A percentile compares a stretch with the other conserved stretches of the same genome.
Conservation (phyloP, 1,140 invertebrate genomes). For the Choristoneura fumiferana region DNA sequence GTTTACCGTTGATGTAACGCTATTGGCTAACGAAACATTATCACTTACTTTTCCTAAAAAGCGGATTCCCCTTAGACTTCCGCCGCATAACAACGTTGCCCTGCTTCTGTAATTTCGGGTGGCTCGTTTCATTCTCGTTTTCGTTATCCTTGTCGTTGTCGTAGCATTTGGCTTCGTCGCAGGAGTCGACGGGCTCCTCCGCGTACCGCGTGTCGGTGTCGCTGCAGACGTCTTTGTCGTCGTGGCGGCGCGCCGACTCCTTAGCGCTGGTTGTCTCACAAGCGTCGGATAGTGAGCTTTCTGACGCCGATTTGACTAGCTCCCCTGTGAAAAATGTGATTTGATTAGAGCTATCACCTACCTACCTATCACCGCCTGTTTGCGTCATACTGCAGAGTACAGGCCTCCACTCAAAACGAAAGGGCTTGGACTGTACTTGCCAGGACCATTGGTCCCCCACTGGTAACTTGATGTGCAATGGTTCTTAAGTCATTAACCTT, state of each 20-base stretch:
- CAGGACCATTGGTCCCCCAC: too few species aligned
- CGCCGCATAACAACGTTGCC: slow-evolving; percentile 81
- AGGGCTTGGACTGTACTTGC: too few species aligned
- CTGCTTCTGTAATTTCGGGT: slow-evolving; percentile 72
- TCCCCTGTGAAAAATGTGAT: slow-evolving; percentile 31
- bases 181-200: slow-evolving; percentile 49
- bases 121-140: slow-evolving; percentile 45
- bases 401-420: too few species aligned
- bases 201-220: slow-evolving; percentile 55
- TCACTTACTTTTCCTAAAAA: slow-evolving; percentile 84
- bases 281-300: slow-evolving; percentile 90
- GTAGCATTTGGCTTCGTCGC: slow-evolving; percentile 53
- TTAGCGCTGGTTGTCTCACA: slow-evolving; percentile 82
- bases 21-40: background rate
- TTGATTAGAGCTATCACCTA: too few species aligned
- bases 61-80: slow-evolving; percentile 81
- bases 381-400: too few species aligned
- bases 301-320: slow-evolving; percentile 89
- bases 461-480: too few species aligned
- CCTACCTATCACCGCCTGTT: too few species aligned
- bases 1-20: too few species aligned
- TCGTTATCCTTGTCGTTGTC: slow-evolving; percentile 56
- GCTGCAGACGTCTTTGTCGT: slow-evolving; percentile 85
- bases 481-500: too few species aligned
- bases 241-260: slow-evolving; percentile 83